Conservation (phyloP, 2,797 vertebrate species). For the Amblyopsis hoosieri region DNA sequence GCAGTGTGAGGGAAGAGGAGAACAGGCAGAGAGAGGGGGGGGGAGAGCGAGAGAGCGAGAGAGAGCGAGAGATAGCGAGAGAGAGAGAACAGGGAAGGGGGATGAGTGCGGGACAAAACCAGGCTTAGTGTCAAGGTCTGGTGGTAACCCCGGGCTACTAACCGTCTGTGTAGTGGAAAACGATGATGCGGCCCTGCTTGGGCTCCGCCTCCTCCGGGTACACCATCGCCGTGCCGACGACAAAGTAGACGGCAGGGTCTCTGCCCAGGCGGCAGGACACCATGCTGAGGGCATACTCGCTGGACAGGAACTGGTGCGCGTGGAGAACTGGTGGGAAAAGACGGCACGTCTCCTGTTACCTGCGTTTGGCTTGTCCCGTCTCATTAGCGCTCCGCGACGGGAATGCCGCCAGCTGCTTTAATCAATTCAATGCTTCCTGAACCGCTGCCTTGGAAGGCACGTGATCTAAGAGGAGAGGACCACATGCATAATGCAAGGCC, state of each 20-base stretch:
- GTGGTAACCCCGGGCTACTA: slow-evolving; percentile 29
- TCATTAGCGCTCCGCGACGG: not conserved
- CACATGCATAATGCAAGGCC: not conserved
- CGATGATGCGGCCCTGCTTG: slow-evolving; percentile 96
- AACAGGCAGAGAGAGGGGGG: too few species aligned
- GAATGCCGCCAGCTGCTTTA: not conserved
- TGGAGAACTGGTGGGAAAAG: slow-evolving; percentile 84
- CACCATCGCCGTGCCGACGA: slow-evolving; percentile 98
- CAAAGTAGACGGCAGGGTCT: slow-evolving; percentile 94
- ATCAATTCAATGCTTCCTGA: not conserved
- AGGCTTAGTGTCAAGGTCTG: not conserved
- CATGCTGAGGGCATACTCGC: slow-evolving; percentile 95
- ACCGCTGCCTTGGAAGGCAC: not conserved
- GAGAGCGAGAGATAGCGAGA: not conserved
- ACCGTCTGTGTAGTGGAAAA: slow-evolving; percentile 98
- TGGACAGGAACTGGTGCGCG: slow-evolving; percentile 96
- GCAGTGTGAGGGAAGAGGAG: slow-evolving; percentile 43
- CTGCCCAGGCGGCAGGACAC: slow-evolving; percentile 97
- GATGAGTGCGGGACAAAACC: not conserved
- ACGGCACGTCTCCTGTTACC: not conserved
- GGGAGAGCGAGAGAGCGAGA: not conserved
- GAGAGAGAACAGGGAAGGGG: not conserved
- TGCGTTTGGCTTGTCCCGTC: not conserved
- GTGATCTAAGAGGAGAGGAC: not conserved
- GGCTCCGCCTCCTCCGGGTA: slow-evolving; percentile 98